Percentiles rank a stretch among this genome's conserved stretches.
Evolutionary conservation across 1,140 invertebrate species (phyloP).

Genomic region (Cotesia typhae): DNA sequence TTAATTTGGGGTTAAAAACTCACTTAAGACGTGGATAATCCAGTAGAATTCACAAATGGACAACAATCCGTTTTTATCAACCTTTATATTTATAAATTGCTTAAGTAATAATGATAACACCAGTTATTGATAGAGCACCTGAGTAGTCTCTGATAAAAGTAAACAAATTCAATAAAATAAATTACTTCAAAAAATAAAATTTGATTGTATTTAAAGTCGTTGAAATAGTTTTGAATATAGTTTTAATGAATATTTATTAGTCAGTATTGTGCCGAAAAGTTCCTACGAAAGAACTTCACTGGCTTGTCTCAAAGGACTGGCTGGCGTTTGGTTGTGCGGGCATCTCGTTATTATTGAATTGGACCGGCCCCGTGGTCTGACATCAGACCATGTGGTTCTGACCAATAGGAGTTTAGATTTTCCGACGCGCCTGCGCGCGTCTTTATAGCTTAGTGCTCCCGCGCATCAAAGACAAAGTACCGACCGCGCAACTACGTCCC

Average conservation of each 20-base stretch:
- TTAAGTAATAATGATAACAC: too few relatives aligned
- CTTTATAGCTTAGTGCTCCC: conserved; percentile 34
- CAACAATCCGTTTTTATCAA: not conserved
- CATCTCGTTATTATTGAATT: conserved; percentile 64
- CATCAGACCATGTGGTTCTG: conserved; percentile 63
- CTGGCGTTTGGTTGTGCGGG: conserved; percentile 52
- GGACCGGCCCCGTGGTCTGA: conserved; percentile 63
- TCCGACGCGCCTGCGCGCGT: conserved; percentile 50
- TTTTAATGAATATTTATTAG: not conserved
- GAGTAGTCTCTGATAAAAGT: not conserved
- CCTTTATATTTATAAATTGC: too few relatives aligned
- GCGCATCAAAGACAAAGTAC: conserved; percentile 32
- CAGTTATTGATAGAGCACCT: too few relatives aligned
- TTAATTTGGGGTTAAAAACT: conserved; percentile 4
- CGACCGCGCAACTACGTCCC: conserved; percentile 28
- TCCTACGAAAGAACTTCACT: conserved; percentile 38
- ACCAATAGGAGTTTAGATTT: conserved; percentile 53
- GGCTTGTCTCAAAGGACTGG: conserved; percentile 56
- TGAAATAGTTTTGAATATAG: too few relatives aligned
- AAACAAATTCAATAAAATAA: not conserved
- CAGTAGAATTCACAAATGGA: conserved; percentile 25
- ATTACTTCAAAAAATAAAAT: not conserved
- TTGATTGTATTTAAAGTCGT: not conserved
- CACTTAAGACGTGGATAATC: conserved; percentile 44
- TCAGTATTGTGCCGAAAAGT: not conserved